phyloP scores from a whole-genome alignment of 2,797 vertebrate species.

The Tapera naevia region DNA sequence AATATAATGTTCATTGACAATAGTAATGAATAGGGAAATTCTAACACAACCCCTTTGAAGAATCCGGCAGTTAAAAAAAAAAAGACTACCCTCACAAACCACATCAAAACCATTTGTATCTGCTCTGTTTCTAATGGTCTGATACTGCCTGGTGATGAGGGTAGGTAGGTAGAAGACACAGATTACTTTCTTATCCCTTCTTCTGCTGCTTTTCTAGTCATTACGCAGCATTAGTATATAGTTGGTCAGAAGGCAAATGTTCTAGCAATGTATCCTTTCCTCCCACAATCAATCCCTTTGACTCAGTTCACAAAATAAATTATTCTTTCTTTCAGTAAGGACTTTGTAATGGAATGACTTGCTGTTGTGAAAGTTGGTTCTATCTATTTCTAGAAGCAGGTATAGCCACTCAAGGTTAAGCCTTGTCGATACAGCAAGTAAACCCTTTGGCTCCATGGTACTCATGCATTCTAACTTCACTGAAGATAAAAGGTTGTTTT shows the following conservation, averaged over 20 bases:
- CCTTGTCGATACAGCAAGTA: not conserved
- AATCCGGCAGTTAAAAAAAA: not conserved
- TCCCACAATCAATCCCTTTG: not conserved
- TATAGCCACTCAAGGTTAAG: not conserved
- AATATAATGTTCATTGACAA: not conserved
- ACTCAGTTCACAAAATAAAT: not conserved
- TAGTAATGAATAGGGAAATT: not conserved
- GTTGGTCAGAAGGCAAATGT: not conserved
- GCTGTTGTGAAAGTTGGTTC: not conserved
- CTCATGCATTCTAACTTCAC: not conserved
- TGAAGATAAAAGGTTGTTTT: not conserved
- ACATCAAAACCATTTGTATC: not conserved
- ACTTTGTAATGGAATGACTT: not conserved
- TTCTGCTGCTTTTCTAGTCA: not conserved
- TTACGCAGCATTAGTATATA: not conserved
- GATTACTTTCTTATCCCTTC: not conserved
- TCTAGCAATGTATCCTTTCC: not conserved
- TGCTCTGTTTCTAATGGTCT: not conserved
- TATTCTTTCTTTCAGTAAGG: not conserved
- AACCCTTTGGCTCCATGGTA: not conserved
- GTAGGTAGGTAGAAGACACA: not conserved
- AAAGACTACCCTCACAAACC: too few species aligned
- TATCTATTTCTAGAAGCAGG: not conserved
- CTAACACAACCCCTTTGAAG: not conserved
- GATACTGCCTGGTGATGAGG: not conserved